Conservation (phyloP, 2,113 vertebrate genomes). For the Plestiodon gilberti region DNA sequence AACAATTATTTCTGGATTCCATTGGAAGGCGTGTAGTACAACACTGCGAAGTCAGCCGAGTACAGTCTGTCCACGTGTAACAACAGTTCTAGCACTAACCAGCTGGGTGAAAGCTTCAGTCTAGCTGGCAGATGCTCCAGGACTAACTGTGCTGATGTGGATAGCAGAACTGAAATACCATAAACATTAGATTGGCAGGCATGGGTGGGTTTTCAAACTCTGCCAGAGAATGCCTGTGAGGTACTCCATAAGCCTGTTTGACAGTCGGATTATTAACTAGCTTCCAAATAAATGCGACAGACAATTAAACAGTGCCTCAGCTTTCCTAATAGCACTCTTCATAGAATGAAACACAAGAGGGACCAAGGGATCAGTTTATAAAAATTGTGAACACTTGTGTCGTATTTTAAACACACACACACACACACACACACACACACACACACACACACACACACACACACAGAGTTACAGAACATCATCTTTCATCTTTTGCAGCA, state of each 20-base stretch:
- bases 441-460: no score
- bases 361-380: background rate
- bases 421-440: no score
- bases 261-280: background rate
- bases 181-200: background rate
- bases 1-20: background rate
- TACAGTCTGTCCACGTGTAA: background rate
- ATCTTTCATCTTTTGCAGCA: background rate
- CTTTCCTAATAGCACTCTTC: background rate
- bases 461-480: no score
- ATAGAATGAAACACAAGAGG: background rate
- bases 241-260: slow-evolving; percentile 1
- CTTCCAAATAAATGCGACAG: background rate
- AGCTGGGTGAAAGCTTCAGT: background rate
- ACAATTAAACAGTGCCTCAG: background rate
- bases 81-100: background rate
- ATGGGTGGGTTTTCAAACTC: background rate
- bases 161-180: background rate
- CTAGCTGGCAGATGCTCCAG: background rate
- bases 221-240: background rate
- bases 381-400: no score
- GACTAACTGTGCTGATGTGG: background rate
- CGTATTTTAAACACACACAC: no score
- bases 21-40: background rate
- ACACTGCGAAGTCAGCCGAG: background rate